These are phyloP conservation scores for Dastarcus helophoroides DNA, from an alignment of 2,888 invertebrate genomes.

Conservation along the genomic window DNA sequence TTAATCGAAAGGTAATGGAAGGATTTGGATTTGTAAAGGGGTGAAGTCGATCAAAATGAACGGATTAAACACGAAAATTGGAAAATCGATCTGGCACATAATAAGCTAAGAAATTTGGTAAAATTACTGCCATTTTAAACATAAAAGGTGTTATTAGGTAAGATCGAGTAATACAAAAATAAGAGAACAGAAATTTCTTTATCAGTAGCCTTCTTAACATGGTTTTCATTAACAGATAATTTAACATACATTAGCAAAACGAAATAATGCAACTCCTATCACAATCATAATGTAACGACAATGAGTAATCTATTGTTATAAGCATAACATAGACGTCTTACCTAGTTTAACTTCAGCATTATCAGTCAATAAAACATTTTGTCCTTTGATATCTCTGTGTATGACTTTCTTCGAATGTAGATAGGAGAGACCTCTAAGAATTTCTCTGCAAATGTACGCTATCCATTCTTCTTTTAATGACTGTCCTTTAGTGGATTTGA, in stretches of 20 bases:
- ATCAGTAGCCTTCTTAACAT: not conserved
- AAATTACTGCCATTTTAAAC: no score
- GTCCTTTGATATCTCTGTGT: slow-evolving; percentile 98
- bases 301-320: not conserved
- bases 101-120: no score
- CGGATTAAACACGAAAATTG: no score
- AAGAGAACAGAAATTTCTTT: not conserved
- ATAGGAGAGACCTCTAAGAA: slow-evolving; percentile 89
- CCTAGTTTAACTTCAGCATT: slow-evolving; percentile 99
- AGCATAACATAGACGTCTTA: slow-evolving; percentile 31
- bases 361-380: slow-evolving; percentile 98
- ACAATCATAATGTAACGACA: slow-evolving; percentile 1
- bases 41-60: no score
- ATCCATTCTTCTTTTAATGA: slow-evolving; percentile 99
- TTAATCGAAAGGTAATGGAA: no score
- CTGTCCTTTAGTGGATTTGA: slow-evolving; percentile 98
- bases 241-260: no score
- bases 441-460: slow-evolving; percentile 96
- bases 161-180: no score
- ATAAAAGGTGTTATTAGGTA: no score
- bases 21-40: no score
- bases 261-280: no score
- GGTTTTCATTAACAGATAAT: no score
- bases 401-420: slow-evolving; percentile 98
- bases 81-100: no score